Conservation (phyloP, 2,797 vertebrate genomes). For the Spea hammondii region DNA sequence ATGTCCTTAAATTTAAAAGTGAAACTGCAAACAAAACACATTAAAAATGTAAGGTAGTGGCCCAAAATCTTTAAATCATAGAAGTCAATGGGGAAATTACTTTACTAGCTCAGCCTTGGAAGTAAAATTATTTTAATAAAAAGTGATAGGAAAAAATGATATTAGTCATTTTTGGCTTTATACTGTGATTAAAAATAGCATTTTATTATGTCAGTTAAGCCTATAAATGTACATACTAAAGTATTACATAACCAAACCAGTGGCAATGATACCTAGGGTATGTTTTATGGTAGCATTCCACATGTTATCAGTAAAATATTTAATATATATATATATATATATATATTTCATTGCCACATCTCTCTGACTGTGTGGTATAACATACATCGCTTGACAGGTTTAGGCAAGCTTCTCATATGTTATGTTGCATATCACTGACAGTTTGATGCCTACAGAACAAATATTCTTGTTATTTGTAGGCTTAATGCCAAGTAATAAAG, state of each 20-base stretch:
- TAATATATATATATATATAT: no score
- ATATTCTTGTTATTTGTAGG: constrained; percentile 16
- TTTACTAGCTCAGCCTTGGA: no score
- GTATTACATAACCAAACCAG: constrained; percentile 17
- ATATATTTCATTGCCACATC: constrained; percentile 3
- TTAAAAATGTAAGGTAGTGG: no score
- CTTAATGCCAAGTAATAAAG: constrained; percentile 18
- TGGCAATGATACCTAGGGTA: constrained; percentile 5
- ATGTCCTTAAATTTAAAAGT: no score
- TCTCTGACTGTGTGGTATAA: constrained; percentile 7
- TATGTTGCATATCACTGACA: constrained; percentile 1
- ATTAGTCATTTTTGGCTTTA: background rate
- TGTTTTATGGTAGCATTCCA: background rate
- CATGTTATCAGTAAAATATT: constrained; percentile 32
- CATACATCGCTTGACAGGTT: constrained; percentile 5
- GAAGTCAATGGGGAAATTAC: no score
- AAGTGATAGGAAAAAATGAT: no score
- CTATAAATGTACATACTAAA: constrained; percentile 13
- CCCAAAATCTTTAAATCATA: no score
- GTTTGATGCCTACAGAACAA: constrained; percentile 11
- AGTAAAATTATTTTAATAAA: no score
- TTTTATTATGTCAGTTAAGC: constrained; percentile 13
- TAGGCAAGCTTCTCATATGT: constrained; percentile 15
- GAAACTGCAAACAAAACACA: no score
- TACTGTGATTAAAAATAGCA: constrained; percentile 25